These are phyloP conservation scores for Ecliptopera silaceata DNA, from an alignment of 2,888 invertebrate genomes.

Conservation along the genomic window DNA sequence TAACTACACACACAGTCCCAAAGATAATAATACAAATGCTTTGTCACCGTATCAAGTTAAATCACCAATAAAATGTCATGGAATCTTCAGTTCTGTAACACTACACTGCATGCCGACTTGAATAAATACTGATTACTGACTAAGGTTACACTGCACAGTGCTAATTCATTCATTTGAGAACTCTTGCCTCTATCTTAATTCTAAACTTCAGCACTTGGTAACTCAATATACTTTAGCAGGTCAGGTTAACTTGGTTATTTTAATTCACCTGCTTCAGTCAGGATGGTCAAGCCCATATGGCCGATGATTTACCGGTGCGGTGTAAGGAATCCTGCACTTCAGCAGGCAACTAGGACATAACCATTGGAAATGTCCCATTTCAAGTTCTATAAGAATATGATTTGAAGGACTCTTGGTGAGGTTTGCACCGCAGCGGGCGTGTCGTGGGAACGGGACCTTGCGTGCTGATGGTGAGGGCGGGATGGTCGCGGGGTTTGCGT, in stretches of 20 bases:
- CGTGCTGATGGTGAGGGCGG: slow-evolving; percentile 46
- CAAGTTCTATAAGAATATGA: slow-evolving; percentile 78
- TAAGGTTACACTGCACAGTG: slow-evolving; percentile 40
- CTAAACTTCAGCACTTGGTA: slow-evolving; percentile 54
- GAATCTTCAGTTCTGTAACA: slow-evolving; percentile 32
- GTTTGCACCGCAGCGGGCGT: slow-evolving; percentile 48
- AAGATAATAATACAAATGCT: slow-evolving; percentile 21
- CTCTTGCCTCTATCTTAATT: slow-evolving; percentile 25
- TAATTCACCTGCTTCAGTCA: background rate
- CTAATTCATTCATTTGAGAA: slow-evolving; percentile 34
- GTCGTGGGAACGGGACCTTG: slow-evolving; percentile 74
- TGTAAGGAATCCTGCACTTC: slow-evolving; percentile 7
- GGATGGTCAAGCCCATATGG: background rate
- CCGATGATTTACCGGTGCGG: background rate
- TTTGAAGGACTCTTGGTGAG: slow-evolving; percentile 73
- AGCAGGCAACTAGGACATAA: slow-evolving; percentile 51
- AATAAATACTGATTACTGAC: slow-evolving; percentile 55
- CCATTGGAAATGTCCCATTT: slow-evolving; percentile 51
- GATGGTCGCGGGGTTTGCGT: slow-evolving; percentile 49
- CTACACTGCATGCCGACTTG: slow-evolving; percentile 33
- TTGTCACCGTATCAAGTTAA: slow-evolving; percentile 26
- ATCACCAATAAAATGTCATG: slow-evolving; percentile 31
- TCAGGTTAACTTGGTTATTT: background rate
- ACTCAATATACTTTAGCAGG: slow-evolving; percentile 44
- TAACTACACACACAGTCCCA: slow-evolving; percentile 12